Conservation (phyloP, 1,140 invertebrate species). For the Conus betulinus region DNA sequence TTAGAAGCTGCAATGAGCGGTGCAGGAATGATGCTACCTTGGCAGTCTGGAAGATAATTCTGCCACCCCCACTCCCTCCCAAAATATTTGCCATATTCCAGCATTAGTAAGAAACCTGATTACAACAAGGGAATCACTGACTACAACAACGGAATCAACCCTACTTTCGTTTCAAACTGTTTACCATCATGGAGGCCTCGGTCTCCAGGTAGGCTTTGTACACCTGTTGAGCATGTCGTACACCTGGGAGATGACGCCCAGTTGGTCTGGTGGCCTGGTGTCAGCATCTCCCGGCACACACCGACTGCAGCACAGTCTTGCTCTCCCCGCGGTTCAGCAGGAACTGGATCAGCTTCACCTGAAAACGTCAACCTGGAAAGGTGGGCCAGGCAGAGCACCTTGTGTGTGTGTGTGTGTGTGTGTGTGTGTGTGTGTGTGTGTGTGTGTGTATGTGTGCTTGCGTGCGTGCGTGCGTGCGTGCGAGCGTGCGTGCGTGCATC, state of each 20-base stretch:
- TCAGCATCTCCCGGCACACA: constrained; percentile 74
- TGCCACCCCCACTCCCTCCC: no score
- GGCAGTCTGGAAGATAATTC: no score
- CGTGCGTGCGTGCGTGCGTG: no score
- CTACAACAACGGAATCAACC: no score
- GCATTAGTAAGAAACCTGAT: no score
- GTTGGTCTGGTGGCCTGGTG: constrained; percentile 69
- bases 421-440: neutral
- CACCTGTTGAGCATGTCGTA: constrained; percentile 91
- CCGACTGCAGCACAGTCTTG: constrained; percentile 81
- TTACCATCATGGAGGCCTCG: constrained; percentile 86
- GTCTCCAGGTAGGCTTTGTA: constrained; percentile 87
- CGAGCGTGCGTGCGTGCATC: no score
- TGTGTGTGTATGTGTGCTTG: neutral
- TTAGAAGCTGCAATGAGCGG: no score
- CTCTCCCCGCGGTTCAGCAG: constrained; percentile 86
- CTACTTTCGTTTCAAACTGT: no score
- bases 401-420: neutral
- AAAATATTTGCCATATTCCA: no score
- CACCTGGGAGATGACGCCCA: constrained; percentile 83
- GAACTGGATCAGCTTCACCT: constrained; percentile 88
- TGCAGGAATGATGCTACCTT: no score
- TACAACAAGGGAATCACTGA: no score
- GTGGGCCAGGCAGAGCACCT: neutral
- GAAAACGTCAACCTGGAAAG: constrained; percentile 61